A percentile compares a stretch with the other conserved stretches of the same genome.
Conservation (phyloP, 2,797 vertebrate genomes). For the Urocyon cinereoargenteus region DNA sequence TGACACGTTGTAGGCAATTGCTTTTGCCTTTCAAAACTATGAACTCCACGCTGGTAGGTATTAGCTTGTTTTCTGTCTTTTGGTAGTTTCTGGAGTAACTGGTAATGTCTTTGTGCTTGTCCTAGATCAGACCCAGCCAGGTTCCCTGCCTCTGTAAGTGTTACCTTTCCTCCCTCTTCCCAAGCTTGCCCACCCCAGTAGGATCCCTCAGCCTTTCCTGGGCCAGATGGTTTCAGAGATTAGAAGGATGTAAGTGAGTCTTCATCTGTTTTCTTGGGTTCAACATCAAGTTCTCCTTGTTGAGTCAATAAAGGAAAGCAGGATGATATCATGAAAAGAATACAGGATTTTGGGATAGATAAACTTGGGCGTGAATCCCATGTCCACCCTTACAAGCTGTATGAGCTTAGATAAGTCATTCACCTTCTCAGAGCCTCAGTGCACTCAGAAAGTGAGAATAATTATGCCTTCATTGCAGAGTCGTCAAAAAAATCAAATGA, state of each 20-base stretch:
- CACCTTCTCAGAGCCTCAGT: neutral
- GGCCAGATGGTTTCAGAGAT: neutral
- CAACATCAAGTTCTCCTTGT: neutral
- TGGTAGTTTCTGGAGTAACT: neutral
- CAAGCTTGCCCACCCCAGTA: neutral
- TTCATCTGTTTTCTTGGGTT: neutral
- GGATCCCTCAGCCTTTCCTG: neutral
- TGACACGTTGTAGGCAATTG: neutral
- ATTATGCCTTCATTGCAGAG: neutral
- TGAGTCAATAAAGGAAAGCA: neutral
- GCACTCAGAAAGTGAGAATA: neutral
- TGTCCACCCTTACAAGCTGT: neutral
- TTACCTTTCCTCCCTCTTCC: neutral
- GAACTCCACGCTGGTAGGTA: neutral
- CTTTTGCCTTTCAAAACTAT: neutral
- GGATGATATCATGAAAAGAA: neutral
- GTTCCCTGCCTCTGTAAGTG: neutral
- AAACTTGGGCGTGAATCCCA: rapidly evolving
- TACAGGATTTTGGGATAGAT: no score
- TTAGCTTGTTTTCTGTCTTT: neutral
- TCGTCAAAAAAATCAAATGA: neutral
- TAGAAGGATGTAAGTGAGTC: neutral
- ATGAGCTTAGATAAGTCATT: neutral
- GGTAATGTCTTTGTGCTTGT: neutral
- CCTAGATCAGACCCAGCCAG: no score